These are phyloP conservation scores for Galerucella calmariensis DNA, from an alignment of 2,888 invertebrate species.

Conservation along the genomic window DNA sequence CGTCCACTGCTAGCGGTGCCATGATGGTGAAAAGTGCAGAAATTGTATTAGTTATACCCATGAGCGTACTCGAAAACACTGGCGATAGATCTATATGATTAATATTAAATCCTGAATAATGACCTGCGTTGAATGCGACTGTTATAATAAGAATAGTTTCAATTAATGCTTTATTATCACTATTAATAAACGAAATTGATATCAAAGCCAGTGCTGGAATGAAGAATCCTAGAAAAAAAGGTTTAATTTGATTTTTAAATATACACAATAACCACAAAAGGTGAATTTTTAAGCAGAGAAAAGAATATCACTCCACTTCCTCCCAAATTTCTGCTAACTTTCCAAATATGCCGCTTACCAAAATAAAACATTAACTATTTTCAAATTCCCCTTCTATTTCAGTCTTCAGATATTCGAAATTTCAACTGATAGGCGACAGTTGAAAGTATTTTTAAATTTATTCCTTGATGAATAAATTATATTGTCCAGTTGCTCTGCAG, in stretches of 20 bases:
- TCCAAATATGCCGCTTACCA: too few species aligned
- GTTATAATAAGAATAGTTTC: conserved; percentile 76
- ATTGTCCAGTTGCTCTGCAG: too few species aligned
- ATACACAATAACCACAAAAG: not conserved
- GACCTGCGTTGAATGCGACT: conserved; percentile 80
- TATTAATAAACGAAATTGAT: conserved; percentile 67
- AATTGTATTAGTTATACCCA: conserved; percentile 85
- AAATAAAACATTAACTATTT: too few species aligned
- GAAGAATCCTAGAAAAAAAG: conserved; percentile 59
- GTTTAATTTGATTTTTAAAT: not conserved
- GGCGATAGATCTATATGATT: conserved; percentile 89
- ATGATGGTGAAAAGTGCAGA: conserved; percentile 83
- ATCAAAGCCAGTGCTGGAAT: conserved; percentile 77
- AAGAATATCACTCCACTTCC: too few species aligned
- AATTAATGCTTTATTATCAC: conserved; percentile 67
- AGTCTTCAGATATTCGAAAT: too few species aligned
- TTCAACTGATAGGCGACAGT: too few species aligned
- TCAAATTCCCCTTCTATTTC: too few species aligned
- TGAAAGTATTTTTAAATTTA: too few species aligned
- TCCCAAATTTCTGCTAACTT: too few species aligned
- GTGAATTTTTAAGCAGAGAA: not conserved
- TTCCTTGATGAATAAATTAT: too few species aligned
- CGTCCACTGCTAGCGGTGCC: conserved; percentile 79
- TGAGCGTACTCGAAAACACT: conserved; percentile 83
- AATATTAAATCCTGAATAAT: conserved; percentile 79